phyloP scores from a whole-genome alignment of 2,113 vertebrate species.

The Varanus salvator region DNA sequence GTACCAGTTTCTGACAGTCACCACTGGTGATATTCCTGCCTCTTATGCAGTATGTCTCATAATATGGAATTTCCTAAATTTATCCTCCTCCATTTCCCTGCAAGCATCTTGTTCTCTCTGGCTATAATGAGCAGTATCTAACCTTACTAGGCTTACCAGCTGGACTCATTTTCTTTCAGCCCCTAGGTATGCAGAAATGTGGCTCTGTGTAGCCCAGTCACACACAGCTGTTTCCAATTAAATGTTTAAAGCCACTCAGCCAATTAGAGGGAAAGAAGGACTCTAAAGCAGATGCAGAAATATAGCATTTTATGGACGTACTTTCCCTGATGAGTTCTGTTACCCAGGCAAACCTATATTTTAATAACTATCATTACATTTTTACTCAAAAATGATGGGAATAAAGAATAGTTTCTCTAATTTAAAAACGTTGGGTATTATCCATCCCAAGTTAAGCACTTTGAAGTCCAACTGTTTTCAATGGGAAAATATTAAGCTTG shows the following conservation, averaged over 20 bases:
- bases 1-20: not conserved
- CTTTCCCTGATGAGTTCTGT: constrained; percentile 15
- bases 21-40: not conserved
- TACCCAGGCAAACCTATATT: constrained; percentile 21
- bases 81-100: constrained; percentile 15
- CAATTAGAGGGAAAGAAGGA: constrained; percentile 14
- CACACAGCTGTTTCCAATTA: constrained; percentile 41
- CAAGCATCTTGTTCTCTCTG: constrained; percentile 18
- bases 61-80: constrained; percentile 15
- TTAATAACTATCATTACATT: constrained; percentile 27
- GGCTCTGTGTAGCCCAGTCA: constrained; percentile 8
- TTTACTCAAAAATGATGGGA: constrained; percentile 8
- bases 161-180: constrained; percentile 21
- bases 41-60: not conserved
- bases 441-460: not conserved
- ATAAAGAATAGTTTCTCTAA: not conserved
- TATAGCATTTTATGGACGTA: constrained; percentile 14
- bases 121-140: constrained; percentile 3
- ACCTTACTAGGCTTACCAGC: constrained; percentile 22
- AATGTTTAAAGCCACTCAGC: constrained; percentile 37
- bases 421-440: not conserved
- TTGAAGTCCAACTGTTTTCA: not conserved
- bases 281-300: constrained; percentile 33
- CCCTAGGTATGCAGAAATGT: not conserved
- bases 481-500: not conserved